Conservation (phyloP, 53 echinoderm and acorn worm genomes). For the Arbacia lixula region DNA sequence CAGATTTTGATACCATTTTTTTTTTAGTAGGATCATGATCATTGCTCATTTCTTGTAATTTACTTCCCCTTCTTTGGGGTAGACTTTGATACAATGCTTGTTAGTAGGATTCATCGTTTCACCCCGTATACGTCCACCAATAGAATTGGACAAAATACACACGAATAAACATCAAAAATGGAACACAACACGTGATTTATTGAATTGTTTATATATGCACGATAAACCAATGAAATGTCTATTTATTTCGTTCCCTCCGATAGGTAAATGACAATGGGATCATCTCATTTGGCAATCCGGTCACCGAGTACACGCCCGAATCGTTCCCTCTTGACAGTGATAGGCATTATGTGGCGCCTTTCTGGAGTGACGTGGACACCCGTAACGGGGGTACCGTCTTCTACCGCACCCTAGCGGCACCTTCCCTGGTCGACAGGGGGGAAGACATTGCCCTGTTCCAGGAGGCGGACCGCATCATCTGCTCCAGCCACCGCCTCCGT, state of each 20-base stretch:
- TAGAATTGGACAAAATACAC: no score
- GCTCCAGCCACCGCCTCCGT: background rate
- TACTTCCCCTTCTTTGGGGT: background rate
- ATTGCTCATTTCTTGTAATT: no score
- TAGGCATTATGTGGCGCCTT: slow-evolving; percentile 3
- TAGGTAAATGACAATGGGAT: slow-evolving; percentile 50
- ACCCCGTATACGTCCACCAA: no score
- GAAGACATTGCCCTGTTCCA: background rate
- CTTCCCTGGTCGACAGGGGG: no score
- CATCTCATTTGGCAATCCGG: background rate
- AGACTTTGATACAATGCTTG: background rate
- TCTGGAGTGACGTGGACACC: slow-evolving; percentile 53
- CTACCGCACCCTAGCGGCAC: no score
- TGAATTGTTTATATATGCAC: no score
- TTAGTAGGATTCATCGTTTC: no score
- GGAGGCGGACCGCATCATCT: slow-evolving; percentile 25
- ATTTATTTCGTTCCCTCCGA: background rate
- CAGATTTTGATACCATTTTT: no score
- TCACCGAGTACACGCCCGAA: background rate
- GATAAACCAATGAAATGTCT: no score
- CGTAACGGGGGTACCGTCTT: slow-evolving; percentile 17
- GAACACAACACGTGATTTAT: no score
- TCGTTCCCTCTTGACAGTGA: slow-evolving; percentile 1
- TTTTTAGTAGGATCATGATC: no score
- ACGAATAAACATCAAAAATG: no score